Base-by-base conservation (phyloP, 2,113 vertebrate genomes). In the Geococcyx californianus region DNA sequence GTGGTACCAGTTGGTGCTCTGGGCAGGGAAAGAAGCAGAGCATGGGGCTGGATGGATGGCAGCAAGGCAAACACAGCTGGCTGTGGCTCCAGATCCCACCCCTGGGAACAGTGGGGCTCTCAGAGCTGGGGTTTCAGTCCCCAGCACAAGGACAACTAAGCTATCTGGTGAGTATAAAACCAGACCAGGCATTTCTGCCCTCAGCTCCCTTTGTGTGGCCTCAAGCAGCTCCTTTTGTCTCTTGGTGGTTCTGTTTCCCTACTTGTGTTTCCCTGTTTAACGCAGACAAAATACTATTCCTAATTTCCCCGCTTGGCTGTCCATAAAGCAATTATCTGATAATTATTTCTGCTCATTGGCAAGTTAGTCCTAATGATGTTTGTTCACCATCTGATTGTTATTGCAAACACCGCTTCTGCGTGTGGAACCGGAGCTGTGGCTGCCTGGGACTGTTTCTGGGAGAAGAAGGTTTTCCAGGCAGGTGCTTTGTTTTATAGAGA, bases 341-440 rank as follows among this genome's bases (percentile, higher is more conserved):
- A 79, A 63, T 95, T 93, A 89, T 79, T 94, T 89, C 33, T 89
- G 81, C 34, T 93, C 44, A 16, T 47, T 89, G 89, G 62, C 81
- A 73, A 85, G 67, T 73, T 69, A 66, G 56, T 66, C 69, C 67
- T 95, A 85, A 93, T 85, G 77, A 62, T 77, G 82, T 93, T 95
- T 97, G 89, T 74, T 89, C 36, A 87, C 89, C 42, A 36, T 87
- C 84, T 87, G 54, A 64, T 92, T 75, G 49, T 42, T 89, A 52
- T 11, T 87, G 74, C 58, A 89, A 83, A 31, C 0, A 1, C 16
- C 1, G 29, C 25, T 47, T 72, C 25, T 72, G 10, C n/a, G 4
- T 26, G 33, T 33, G 56, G 59, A 44, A 26, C 9, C 21, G 3
- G 78, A 69, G 58, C 40, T 84, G 59, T 12, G 33, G 44, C 36